Percentiles rank a stretch among this genome's conserved stretches.
Conservation (phyloP, 2,113 vertebrate genomes). For the Labeo catla region DNA sequence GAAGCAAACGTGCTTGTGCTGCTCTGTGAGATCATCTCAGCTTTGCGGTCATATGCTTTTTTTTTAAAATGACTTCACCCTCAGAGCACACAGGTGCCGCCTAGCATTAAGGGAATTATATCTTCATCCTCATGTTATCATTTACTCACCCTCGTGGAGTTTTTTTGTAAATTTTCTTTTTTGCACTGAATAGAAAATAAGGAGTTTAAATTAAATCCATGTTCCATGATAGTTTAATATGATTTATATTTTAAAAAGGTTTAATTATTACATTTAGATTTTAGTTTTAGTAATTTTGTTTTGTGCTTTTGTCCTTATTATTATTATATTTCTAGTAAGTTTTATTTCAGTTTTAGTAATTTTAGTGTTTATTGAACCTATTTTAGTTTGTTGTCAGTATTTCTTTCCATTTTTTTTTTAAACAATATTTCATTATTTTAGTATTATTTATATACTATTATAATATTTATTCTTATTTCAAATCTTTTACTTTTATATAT, state of each 20-base stretch:
- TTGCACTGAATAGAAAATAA: neutral
- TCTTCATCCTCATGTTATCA: neutral
- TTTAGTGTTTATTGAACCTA: no score
- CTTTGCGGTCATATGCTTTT: neutral
- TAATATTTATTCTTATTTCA: no score
- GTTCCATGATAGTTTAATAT: neutral
- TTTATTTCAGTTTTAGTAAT: no score
- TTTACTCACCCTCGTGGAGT: neutral
- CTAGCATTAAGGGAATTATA: neutral
- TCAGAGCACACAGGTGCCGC: neutral
- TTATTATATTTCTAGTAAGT: no score
- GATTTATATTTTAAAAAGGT: neutral
- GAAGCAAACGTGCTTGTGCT: neutral
- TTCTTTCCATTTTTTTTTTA: no score
- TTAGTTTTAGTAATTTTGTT: no score
- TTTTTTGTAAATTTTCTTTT: neutral
- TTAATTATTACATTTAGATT: no score
- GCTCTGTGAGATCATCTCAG: neutral
- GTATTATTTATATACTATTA: no score
- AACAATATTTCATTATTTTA: no score
- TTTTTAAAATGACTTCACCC: neutral
- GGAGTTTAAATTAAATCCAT: neutral
- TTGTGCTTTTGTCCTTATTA: no score
- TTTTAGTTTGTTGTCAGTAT: no score
- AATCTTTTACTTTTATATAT: no score